Base-by-base conservation (phyloP, 2,888 invertebrate genomes). In the Stenchaetothrips biformis region DNA sequence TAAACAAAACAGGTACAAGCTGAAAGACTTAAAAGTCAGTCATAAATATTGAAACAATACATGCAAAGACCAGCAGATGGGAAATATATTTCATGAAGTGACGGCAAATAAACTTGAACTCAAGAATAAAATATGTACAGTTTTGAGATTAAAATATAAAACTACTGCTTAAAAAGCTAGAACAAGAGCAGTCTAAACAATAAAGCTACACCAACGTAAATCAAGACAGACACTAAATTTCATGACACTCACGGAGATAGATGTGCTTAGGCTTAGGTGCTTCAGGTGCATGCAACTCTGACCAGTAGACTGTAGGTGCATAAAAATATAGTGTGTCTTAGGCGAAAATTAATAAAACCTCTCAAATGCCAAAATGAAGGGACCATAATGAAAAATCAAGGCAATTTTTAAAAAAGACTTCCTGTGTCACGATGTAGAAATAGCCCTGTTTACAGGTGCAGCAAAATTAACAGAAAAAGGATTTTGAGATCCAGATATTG, bases 1-100 rank as follows among this genome's bases (percentile, higher is more conserved):
- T 37, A 81, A 82, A 80, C 85, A 86, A 83, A 84, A 85, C 82
- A 83, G 82, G 84, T 85, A 80, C 77, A 59, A 80, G 80, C 21
- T 37, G 59, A 78, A 48, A 49, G 11, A 11, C 16, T 62, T 37
- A 77, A 81, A 11, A 79, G 7, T 67, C 37, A 18, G 21, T 47
- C 16, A 77, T 16, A 77, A 79, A 79, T 4, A 80, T 8, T 21
- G 37, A 37, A 53, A 53, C 53, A 53, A 53, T 53, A 0, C 13
- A 8, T 37, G 37, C 37, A 37, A 37, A 37, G 37, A 37, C 37
- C 37, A 37, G 37, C 37, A 37, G 37, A 37, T 37, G 37, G 37
- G 37, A 53, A 53, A 53, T 4, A 13, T 53, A 11, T 53, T 53
- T 53, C 4, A 53, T 53, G 53, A 4, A 53, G 0, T 13, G 18